Evolutionary conservation across 2,113 vertebrate genomes (phyloP).

Genomic region (Platanista minor): DNA sequence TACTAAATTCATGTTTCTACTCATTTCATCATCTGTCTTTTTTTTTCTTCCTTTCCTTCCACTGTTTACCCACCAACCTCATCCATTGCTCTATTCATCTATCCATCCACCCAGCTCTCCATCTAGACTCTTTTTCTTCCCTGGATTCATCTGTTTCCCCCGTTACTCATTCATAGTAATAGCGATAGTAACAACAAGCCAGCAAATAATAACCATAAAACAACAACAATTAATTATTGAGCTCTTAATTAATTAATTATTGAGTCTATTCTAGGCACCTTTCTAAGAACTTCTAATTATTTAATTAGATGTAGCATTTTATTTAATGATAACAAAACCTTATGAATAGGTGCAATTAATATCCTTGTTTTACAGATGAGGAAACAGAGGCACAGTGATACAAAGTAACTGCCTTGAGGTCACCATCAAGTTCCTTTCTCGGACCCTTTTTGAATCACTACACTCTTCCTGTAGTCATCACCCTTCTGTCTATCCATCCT

Average conservation of each 20-base stretch:
- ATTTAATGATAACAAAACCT: background rate
- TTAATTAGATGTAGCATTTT: background rate
- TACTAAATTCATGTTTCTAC: too few species aligned
- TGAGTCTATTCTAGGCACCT: background rate
- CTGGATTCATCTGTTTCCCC: background rate
- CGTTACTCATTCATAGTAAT: background rate
- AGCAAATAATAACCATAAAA: background rate
- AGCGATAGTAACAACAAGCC: background rate
- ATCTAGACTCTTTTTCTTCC: background rate
- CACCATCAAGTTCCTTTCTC: too few species aligned
- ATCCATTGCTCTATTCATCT: too few species aligned
- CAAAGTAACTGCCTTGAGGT: background rate
- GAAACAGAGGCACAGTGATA: fast-evolving
- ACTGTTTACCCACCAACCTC: background rate
- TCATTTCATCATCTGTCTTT: too few species aligned
- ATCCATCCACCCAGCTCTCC: background rate
- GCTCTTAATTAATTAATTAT: background rate
- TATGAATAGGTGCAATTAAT: background rate
- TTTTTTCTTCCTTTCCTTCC: background rate
- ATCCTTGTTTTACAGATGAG: background rate
- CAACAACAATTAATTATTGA: background rate
- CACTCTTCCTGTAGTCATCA: background rate
- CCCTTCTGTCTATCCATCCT: background rate
- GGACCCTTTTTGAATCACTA: fast-evolving
- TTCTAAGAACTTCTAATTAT: background rate